These are phyloP conservation scores for Bradypus variegatus DNA, from an alignment of 2,797 vertebrate genomes.

Conservation along the genomic window DNA sequence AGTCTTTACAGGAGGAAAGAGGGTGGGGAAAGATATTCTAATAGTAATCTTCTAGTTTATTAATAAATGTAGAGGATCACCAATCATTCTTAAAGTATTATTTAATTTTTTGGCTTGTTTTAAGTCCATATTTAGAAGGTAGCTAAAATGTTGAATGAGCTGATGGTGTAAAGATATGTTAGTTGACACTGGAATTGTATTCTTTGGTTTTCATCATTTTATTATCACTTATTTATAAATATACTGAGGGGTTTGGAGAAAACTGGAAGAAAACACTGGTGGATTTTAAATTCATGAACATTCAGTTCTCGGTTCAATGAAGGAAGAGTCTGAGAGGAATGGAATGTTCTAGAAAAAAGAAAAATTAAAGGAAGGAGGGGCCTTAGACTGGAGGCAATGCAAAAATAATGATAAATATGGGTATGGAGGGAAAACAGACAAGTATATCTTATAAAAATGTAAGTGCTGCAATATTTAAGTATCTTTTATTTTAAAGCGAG, in stretches of 20 bases:
- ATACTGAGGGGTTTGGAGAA: not conserved
- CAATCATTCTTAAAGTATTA: not conserved
- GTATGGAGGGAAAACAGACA: not conserved
- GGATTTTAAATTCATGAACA: not conserved
- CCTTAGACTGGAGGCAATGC: not conserved
- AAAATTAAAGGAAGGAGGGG: not conserved
- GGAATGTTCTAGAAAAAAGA: conserved; percentile 46
- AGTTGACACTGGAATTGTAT: not conserved
- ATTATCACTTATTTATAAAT: not conserved
- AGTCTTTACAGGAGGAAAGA: not conserved
- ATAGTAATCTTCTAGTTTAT: not conserved
- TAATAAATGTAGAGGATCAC: not conserved
- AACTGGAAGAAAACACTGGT: not conserved
- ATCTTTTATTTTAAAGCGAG: not conserved
- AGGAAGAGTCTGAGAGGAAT: conserved; percentile 2
- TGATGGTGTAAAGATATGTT: not conserved
- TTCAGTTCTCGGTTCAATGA: not conserved
- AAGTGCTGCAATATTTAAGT: not conserved
- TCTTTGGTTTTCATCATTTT: not conserved
- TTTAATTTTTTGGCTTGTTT: not conserved
- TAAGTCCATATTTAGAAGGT: not conserved
- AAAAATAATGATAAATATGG: not conserved
- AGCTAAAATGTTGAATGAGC: not conserved
- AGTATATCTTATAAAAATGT: not conserved
- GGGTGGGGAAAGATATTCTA: not conserved